These are phyloP conservation scores for Chironomus striatipennis DNA, from an alignment of 1,140 invertebrate species.

Conservation along the genomic window DNA sequence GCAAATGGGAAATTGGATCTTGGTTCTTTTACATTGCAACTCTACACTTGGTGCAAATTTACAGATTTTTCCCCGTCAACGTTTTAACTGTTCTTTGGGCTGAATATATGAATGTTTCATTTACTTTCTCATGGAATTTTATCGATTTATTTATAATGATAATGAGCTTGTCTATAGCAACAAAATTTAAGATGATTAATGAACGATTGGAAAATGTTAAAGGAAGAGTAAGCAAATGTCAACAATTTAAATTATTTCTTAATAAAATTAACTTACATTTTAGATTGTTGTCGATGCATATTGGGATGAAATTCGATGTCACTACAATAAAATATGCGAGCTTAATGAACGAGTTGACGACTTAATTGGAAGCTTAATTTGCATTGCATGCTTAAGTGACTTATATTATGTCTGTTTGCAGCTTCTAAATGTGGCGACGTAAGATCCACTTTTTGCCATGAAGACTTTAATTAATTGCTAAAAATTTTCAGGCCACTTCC, in stretches of 20 bases:
- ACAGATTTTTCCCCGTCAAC: constrained; percentile 30
- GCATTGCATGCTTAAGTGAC: constrained; percentile 60
- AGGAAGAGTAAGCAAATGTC: constrained; percentile 33
- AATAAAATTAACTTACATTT: constrained; percentile 28
- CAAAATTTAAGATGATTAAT: constrained; percentile 52
- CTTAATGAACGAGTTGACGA: constrained; percentile 48
- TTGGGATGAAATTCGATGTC: constrained; percentile 50
- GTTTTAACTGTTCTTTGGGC: constrained; percentile 27
- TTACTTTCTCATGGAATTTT: constrained; percentile 59
- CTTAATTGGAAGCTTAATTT: constrained; percentile 48
- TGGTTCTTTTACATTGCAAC: constrained; percentile 31
- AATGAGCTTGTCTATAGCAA: constrained; percentile 47
- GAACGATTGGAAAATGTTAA: constrained; percentile 33
- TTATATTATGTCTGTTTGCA: constrained; percentile 64
- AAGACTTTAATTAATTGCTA: not conserved
- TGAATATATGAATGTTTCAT: constrained; percentile 27
- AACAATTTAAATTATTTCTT: too few relatives aligned
- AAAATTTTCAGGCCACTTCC: constrained; percentile 32
- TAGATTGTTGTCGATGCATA: constrained; percentile 46
- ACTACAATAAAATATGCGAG: constrained; percentile 50
- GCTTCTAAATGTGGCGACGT: constrained; percentile 62
- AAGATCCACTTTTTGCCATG: constrained; percentile 32
- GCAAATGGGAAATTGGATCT: constrained; percentile 27
- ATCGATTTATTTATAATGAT: constrained; percentile 57
- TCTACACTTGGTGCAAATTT: constrained; percentile 34